Conservation (phyloP, 2,797 vertebrate genomes). For the Danio albolineatus region DNA sequence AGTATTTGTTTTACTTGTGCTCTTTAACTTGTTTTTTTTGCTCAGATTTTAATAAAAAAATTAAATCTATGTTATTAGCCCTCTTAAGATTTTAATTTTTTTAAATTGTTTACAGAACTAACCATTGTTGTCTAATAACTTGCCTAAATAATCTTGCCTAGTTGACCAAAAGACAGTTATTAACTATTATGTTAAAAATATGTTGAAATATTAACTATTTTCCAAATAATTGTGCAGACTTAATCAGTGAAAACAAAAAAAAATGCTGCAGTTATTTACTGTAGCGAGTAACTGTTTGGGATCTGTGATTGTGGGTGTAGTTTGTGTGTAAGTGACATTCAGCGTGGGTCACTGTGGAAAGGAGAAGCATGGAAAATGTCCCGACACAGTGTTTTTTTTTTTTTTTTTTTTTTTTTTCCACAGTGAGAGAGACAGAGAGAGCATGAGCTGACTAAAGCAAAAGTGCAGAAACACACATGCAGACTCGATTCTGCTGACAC, state of each 20-base stretch:
- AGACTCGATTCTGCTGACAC: constrained; percentile 32
- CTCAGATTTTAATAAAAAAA: too few species aligned
- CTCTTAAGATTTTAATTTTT: too few species aligned
- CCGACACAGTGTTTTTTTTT: constrained; percentile 74
- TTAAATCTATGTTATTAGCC: too few species aligned
- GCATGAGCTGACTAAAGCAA: constrained; percentile 56
- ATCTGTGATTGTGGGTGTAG: constrained; percentile 23
- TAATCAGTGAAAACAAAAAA: not conserved
- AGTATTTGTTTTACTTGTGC: too few species aligned
- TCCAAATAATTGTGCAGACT: not conserved
- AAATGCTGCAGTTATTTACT: not conserved
- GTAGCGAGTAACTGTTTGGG: not conserved
- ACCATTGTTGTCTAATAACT: too few species aligned
- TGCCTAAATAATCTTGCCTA: too few species aligned
- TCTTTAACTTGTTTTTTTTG: too few species aligned
- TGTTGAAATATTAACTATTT: too few species aligned
- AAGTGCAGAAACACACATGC: constrained; percentile 53
- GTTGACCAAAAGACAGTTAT: too few species aligned
- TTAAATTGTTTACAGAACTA: too few species aligned
- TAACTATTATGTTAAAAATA: too few species aligned
- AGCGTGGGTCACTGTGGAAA: constrained; percentile 52
- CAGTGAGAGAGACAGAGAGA: constrained; percentile 32
- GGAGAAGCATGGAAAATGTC: constrained; percentile 68
- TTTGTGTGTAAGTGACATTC: constrained; percentile 34
- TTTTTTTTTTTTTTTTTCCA: not conserved